Conservation (phyloP, 2,797 vertebrate genomes). For the Tragelaphus eurycerus region DNA sequence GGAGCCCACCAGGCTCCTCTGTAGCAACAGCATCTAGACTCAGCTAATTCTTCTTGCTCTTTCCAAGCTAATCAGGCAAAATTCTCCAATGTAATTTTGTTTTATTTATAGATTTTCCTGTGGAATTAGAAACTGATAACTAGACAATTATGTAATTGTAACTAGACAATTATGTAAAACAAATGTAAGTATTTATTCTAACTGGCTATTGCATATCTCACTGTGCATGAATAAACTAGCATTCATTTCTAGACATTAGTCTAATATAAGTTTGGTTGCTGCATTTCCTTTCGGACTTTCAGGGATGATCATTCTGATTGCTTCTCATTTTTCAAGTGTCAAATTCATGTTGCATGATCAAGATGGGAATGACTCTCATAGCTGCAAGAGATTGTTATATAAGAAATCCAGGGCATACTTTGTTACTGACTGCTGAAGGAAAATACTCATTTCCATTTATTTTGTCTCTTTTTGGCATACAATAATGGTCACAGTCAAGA, state of each 20-base stretch:
- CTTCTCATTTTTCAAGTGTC: background rate
- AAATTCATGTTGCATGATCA: background rate
- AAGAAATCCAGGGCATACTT: background rate
- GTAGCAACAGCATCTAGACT: background rate
- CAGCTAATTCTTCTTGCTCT: background rate
- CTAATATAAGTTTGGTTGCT: background rate
- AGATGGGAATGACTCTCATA: background rate
- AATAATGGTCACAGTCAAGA: background rate
- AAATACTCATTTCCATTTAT: conserved; percentile 41
- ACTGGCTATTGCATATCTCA: background rate
- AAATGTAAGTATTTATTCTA: background rate
- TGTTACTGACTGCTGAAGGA: background rate
- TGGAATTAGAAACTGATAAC: background rate
- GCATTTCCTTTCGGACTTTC: background rate
- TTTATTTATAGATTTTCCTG: background rate
- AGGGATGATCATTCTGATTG: background rate
- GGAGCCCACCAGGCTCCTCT: too few relatives aligned
- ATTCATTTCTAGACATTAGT: background rate
- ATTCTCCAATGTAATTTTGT: background rate
- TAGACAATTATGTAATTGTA: background rate
- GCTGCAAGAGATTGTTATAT: background rate
- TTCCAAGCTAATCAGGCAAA: background rate
- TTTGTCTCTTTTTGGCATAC: conserved; percentile 20
- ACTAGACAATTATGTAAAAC: too few relatives aligned
- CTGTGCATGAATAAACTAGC: background rate